phyloP scores from a whole-genome alignment of 2,888 invertebrate species.

The Aspidiotus destructor region DNA sequence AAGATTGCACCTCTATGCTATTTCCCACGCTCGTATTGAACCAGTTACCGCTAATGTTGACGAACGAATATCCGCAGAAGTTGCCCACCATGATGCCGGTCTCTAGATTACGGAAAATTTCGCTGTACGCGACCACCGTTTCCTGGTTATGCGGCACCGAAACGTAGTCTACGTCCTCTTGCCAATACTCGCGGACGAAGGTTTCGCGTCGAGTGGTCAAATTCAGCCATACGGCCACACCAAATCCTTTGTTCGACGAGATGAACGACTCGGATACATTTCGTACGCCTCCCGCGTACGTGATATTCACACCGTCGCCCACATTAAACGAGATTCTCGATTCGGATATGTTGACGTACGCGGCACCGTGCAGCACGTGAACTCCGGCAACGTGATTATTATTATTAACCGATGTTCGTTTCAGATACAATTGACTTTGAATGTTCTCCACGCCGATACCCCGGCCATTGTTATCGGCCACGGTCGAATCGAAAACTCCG shows the following conservation, averaged over 20 bases:
- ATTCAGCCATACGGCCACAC: conserved; percentile 82
- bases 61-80: conserved; percentile 61
- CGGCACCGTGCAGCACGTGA: conserved; percentile 80
- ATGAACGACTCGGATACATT: conserved; percentile 81
- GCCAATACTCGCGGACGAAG: conserved; percentile 37
- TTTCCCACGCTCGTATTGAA: conserved; percentile 71
- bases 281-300: conserved; percentile 69
- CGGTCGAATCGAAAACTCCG: conserved; percentile 71
- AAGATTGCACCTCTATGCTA: conserved; percentile 72
- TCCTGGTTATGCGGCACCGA: conserved; percentile 50
- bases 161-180: conserved; percentile 12
- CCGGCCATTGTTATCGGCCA: conserved; percentile 83
- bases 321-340: conserved; percentile 81
- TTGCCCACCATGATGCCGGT: conserved; percentile 80
- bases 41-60: conserved; percentile 86
- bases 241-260: conserved; percentile 79
- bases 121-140: conserved; percentile 74
- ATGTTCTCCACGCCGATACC: conserved; percentile 91
- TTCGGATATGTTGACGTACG: conserved; percentile 86
- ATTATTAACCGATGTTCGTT: conserved; percentile 69
- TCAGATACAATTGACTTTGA: conserved; percentile 76
- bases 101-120: conserved; percentile 76
- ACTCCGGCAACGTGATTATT: conserved; percentile 86
- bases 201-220: conserved; percentile 48
- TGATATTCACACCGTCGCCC: conserved; percentile 91